Evolutionary conservation across 2,113 vertebrate genomes (phyloP).

Genomic region (Tragelaphus strepsiceros): DNA sequence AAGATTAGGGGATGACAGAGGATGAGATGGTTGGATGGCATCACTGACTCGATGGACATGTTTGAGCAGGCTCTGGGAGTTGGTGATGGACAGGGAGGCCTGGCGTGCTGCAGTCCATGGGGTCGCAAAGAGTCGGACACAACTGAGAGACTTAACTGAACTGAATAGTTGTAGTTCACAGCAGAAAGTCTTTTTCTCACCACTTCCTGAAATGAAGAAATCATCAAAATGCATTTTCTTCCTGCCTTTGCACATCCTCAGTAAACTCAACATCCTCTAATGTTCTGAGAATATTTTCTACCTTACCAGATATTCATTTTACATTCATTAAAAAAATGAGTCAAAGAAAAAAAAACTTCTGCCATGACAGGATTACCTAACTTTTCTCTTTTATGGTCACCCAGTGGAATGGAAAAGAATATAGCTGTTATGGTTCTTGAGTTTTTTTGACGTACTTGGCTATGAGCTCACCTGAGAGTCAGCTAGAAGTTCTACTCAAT

Average conservation of each 20-base stretch:
- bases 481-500: neutral
- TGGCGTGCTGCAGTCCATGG: neutral
- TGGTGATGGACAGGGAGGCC: neutral
- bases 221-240: neutral
- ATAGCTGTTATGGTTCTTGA: neutral
- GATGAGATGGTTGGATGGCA: neutral
- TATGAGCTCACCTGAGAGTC: neutral
- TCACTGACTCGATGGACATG: neutral
- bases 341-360: neutral
- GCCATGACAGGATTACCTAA: neutral
- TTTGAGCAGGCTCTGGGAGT: neutral
- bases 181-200: neutral
- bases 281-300: neutral
- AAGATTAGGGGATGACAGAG: neutral
- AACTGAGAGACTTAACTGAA: neutral
- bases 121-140: neutral
- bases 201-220: slow-evolving; percentile 24
- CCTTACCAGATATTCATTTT: neutral
- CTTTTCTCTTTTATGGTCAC: neutral
- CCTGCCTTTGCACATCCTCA: neutral
- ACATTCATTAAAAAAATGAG: neutral
- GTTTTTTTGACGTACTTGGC: neutral
- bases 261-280: neutral
- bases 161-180: neutral
- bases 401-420: neutral